phyloP scores from a whole-genome alignment of 2,888 invertebrate species.

The Autographa gamma region DNA sequence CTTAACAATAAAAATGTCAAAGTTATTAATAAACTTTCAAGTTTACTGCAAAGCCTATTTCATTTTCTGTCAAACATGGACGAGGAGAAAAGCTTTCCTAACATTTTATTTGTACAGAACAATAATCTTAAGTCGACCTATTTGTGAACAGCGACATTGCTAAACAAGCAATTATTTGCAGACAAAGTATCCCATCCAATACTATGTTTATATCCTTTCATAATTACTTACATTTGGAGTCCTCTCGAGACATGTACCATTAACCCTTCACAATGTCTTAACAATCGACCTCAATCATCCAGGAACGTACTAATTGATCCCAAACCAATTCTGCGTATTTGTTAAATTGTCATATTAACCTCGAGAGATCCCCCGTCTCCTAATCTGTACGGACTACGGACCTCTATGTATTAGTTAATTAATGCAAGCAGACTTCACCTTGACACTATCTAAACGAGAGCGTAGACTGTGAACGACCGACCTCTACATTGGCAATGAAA shows the following conservation, averaged over 20 bases:
- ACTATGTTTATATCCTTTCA: neutral
- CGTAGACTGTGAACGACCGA: constrained; percentile 78
- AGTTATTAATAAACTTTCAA: neutral
- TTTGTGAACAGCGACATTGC: neutral
- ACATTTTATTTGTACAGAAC: too few relatives aligned
- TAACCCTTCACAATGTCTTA: constrained; percentile 45
- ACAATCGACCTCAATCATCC: constrained; percentile 44
- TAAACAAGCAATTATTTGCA: neutral
- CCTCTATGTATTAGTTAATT: constrained; percentile 67
- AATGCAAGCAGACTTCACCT: constrained; percentile 69
- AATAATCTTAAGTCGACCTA: neutral
- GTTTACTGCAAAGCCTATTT: neutral
- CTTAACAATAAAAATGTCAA: neutral
- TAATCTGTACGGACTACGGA: constrained; percentile 50
- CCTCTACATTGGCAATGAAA: constrained; percentile 71
- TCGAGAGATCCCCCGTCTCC: constrained; percentile 15
- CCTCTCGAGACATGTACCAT: constrained; percentile 37
- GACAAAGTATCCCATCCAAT: neutral
- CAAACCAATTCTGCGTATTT: constrained; percentile 54
- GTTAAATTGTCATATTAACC: constrained; percentile 59
- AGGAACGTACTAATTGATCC: constrained; percentile 54
- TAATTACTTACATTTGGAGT: constrained; percentile 9
- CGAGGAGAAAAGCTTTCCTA: neutral
- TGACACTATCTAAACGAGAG: constrained; percentile 69
- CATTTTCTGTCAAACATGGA: neutral